Base-by-base conservation (phyloP, 2,797 vertebrate species). In the Argentina silus region DNA sequence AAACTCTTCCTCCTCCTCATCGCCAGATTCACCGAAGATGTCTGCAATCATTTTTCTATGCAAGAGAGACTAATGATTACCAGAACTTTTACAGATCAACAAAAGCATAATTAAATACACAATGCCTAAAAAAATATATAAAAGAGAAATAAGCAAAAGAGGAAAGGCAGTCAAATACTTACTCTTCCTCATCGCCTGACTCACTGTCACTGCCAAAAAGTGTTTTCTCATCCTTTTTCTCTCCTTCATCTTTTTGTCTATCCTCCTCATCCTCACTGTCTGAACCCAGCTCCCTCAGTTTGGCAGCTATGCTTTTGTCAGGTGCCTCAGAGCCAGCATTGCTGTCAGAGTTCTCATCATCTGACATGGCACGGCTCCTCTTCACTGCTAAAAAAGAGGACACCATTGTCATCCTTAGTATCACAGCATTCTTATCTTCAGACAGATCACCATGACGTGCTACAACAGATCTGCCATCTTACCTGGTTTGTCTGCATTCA, bases 11-110 rank as follows among this genome's bases (percentile, higher is more conserved):
- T 94, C 97, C 55, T 96, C 95, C 83, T 99, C 97, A 83, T 99
- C 98, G 55, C 97, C 98, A 15, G 98, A 99, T 88, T 99, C 98
- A 74, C 98, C 98, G 76, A 99, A 99, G 91, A 99, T 99, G 86
- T 99, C 98, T 14, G 97, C 97, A 27, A 99, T 99, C 91, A 99
- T 95, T 85, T 97, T 99, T 92, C 98, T 98, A 86, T 21, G 1
- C 6, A 62, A 15, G 14, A 9, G 0, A 45, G 15, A 8, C 5
- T 11, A 5, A 10, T 19, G 4, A 43, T 7, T 42, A 6, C 43
- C n/a, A 36, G 7, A 59, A 12, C n/a, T 36, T 36, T 36, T 36
- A 36, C 3, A 50, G 21, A 59, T 11, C 21, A 19, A 23, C 10
- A 19, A 19, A 59, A 11, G 27, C 15, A 17, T 6, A 2, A 6